A percentile compares a stretch with the other conserved stretches of the same genome.
Evolutionary conservation across 2,797 vertebrate species (phyloP).

Genomic region (Sebastes diploproa): DNA sequence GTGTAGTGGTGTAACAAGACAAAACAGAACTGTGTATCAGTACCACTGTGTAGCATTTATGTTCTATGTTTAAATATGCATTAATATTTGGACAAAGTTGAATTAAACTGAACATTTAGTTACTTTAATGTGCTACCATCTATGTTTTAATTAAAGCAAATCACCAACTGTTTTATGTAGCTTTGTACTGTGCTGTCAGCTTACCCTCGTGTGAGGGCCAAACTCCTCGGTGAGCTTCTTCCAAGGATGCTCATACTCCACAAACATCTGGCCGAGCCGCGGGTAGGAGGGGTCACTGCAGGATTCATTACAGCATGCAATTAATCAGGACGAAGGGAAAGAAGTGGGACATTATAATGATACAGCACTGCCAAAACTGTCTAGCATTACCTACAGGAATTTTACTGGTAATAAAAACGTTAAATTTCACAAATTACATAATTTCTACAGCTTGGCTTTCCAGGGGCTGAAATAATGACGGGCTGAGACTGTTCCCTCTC

Average conservation of each 20-base stretch:
- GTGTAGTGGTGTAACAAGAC: not conserved
- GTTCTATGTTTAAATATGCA: not conserved
- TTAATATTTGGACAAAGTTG: not conserved
- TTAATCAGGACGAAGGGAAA: not conserved
- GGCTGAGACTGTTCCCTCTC: not conserved
- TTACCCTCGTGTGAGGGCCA: conserved; percentile 91
- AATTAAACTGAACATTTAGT: not conserved
- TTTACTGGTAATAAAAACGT: not conserved
- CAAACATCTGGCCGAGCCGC: conserved; percentile 91
- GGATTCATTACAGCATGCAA: conserved; percentile 3
- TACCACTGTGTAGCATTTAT: not conserved
- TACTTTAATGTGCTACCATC: not conserved
- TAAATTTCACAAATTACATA: not conserved
- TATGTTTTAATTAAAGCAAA: not conserved
- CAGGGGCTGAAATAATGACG: not conserved
- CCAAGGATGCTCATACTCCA: conserved; percentile 92
- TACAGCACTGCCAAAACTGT: not conserved
- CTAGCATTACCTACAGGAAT: not conserved
- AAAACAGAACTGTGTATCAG: not conserved
- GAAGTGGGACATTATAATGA: not conserved
- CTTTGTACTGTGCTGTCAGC: not conserved
- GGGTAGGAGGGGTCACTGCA: conserved; percentile 89
- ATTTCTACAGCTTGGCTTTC: not conserved
- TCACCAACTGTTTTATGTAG: not conserved
- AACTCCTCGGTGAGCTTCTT: conserved; percentile 95